Percentiles rank a stretch among this genome's conserved stretches.
These are phyloP conservation scores for Pomacea maculata DNA, from an alignment of 1,140 invertebrate genomes.

Conservation along the genomic window DNA sequence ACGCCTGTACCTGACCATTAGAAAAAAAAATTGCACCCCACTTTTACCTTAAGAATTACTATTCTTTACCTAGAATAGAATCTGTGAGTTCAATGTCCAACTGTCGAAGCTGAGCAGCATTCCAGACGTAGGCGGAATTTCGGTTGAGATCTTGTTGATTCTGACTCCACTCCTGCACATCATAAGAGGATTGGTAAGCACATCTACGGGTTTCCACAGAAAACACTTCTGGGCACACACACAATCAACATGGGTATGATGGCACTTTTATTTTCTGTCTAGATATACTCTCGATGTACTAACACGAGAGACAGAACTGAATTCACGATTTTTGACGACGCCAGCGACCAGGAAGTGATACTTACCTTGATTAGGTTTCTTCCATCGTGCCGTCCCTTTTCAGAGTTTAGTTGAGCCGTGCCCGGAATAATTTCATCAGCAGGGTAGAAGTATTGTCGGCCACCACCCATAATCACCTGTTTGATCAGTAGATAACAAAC, in stretches of 20 bases:
- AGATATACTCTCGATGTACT: background rate
- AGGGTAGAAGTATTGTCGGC: constrained; percentile 41
- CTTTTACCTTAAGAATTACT: too few relatives aligned
- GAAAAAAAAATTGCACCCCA: background rate
- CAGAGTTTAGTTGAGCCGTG: constrained; percentile 25
- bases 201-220: background rate
- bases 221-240: background rate
- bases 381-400: constrained; percentile 37
- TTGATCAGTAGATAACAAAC: background rate
- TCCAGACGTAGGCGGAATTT: too few relatives aligned
- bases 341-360: too few relatives aligned
- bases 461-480: constrained; percentile 51
- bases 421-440: constrained; percentile 41
- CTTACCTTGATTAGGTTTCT: constrained; percentile 68
- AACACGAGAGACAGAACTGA: background rate
- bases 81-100: too few relatives aligned
- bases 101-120: too few relatives aligned
- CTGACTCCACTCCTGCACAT: too few relatives aligned
- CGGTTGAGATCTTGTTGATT: too few relatives aligned
- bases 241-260: background rate
- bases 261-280: background rate
- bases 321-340: too few relatives aligned
- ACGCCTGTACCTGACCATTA: constrained; percentile 28
- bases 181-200: background rate
- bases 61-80: too few relatives aligned